These are phyloP conservation scores for Machimus atricapillus DNA, from an alignment of 2,888 invertebrate species.

Conservation along the genomic window DNA sequence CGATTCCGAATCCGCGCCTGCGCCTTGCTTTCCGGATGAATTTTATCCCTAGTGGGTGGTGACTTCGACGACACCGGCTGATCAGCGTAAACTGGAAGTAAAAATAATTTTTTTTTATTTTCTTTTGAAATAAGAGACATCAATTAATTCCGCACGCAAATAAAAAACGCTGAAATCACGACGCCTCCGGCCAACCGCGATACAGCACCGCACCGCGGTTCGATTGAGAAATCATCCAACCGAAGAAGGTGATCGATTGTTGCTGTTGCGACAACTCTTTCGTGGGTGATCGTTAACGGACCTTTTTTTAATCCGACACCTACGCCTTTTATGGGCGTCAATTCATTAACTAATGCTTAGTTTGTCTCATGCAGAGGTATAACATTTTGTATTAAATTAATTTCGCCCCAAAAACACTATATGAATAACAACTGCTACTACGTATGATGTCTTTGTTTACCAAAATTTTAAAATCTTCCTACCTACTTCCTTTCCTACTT, in stretches of 20 bases:
- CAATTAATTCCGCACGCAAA: background rate
- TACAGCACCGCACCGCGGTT: background rate
- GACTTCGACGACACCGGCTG: slow-evolving; percentile 79
- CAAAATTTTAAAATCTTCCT: background rate
- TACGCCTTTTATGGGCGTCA: background rate
- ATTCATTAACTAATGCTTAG: background rate
- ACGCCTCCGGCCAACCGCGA: background rate
- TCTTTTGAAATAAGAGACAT: background rate
- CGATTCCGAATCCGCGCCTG: slow-evolving; percentile 65
- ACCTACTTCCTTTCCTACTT: background rate
- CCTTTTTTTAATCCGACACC: background rate
- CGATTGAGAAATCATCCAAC: background rate
- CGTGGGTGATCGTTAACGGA: background rate
- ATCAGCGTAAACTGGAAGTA: slow-evolving; percentile 68
- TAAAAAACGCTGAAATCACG: background rate
- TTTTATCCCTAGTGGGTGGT: slow-evolving; percentile 80
- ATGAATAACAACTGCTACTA: background rate
- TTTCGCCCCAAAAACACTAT: background rate
- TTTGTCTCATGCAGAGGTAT: background rate
- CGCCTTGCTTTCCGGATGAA: slow-evolving; percentile 77
- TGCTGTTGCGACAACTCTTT: background rate
- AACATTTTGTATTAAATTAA: background rate
- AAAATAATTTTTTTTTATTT: background rate
- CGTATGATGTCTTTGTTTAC: background rate
- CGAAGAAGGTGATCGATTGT: background rate